Base-by-base conservation (phyloP, 2,888 invertebrate genomes). In the Calliopum simillimum region DNA sequence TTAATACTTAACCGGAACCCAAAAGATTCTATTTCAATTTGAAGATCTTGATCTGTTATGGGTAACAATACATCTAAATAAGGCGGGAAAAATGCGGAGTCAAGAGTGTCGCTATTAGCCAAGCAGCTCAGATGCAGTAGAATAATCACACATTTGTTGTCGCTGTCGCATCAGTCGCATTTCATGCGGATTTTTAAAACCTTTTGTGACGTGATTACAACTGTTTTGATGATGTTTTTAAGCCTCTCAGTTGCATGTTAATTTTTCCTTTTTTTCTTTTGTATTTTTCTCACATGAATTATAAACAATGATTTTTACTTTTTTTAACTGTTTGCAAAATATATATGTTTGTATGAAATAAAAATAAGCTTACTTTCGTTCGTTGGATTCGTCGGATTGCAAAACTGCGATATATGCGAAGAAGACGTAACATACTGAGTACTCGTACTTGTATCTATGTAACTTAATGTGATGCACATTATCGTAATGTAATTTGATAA, bases 1-100 rank as follows among this genome's bases (percentile, higher is more conserved):
- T 44, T 56, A 53, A 66, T 66, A 66, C 46, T 56, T 66, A 56
- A 44, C 65, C 65, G 65, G 65, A 66, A 66, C 65, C 44, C 43
- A 33, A 11, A 66, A 66, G 65, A 66, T 66, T 66, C 65, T 66
- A 43, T 66, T 66, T 55, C 65, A 66, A 46, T 53, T 23, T 16
- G 21, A 21, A n/a, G 46, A 23, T 56, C 55, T 21, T 23, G 65
- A 49, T 47, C 49, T 63, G 33, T 51, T 55, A 58, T 23, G 12
- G 62, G 14, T 8, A 21, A 44, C 25, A 56, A 25, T 53, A 23
- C 14, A 43, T 6, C 33, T 33, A 55, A 66, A 66, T 56, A 46
- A 55, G n/a, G 47, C 46, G 44, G 19, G 23, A 64, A 41, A 33
- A 33, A 51, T 51, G 58, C 8, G n/a, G 8, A 33, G 33, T 33